phyloP scores from a whole-genome alignment of 2,113 vertebrate species.

The Percina caprodes region DNA sequence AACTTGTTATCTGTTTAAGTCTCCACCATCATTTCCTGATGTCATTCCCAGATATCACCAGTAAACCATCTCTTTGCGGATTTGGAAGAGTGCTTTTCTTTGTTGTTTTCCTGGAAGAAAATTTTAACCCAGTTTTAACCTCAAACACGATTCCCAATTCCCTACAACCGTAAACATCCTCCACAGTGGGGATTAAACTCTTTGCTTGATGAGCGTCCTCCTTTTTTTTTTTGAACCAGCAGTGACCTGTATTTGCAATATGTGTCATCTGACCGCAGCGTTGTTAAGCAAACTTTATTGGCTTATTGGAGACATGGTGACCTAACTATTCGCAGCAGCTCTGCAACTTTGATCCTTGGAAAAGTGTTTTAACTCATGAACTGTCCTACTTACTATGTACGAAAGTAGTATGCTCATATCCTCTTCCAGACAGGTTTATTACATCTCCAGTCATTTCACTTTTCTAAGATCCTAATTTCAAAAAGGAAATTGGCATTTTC shows the following conservation, averaged over 20 bases:
- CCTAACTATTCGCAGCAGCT: constrained; percentile 30
- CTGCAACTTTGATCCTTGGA: constrained; percentile 17
- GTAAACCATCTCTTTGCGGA: background rate
- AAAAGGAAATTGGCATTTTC: constrained; percentile 9
- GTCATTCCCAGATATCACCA: background rate
- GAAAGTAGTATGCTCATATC: constrained; percentile 1
- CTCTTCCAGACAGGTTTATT: background rate
- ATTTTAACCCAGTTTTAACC: background rate
- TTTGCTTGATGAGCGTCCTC: background rate
- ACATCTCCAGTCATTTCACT: background rate
- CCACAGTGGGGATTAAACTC: background rate
- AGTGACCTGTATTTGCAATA: constrained; percentile 13
- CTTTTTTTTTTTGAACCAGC: constrained; percentile 9
- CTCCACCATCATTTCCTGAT: too few species aligned
- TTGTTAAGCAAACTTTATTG: constrained; percentile 21
- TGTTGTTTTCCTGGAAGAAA: background rate
- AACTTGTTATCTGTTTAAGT: too few species aligned
- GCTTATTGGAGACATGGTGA: constrained; percentile 31
- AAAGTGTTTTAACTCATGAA: constrained; percentile 41
- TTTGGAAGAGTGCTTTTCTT: background rate
- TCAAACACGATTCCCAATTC: background rate
- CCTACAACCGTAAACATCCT: constrained; percentile 1
- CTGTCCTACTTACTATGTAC: constrained; percentile 36
- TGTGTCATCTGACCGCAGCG: constrained; percentile 11
- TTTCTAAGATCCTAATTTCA: background rate